These are phyloP conservation scores for Arrhopalites spinosus DNA, from an alignment of 2,888 invertebrate species.

Conservation along the genomic window DNA sequence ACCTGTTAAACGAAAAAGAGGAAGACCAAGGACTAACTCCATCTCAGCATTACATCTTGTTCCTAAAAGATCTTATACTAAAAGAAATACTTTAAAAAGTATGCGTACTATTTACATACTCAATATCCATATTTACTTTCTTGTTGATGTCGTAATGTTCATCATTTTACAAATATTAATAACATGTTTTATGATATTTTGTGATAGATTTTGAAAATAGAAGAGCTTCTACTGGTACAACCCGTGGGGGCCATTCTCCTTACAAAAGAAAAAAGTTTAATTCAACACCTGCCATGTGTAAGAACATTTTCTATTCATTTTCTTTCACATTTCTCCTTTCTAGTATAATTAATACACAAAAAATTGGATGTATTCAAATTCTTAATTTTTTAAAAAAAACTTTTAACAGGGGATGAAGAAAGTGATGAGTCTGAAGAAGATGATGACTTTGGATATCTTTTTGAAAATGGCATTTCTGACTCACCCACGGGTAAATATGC, in stretches of 20 bases:
- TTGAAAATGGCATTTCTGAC: slow-evolving; percentile 24
- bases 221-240: slow-evolving; percentile 17
- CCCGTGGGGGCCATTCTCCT: slow-evolving; percentile 14
- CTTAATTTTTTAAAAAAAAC: neutral
- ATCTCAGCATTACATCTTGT: neutral
- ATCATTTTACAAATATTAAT: neutral
- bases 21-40: slow-evolving; percentile 29
- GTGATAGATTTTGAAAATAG: slow-evolving; percentile 12
- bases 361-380: neutral
- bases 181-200: neutral
- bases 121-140: neutral
- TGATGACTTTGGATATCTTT: slow-evolving; percentile 28
- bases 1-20: slow-evolving; percentile 32
- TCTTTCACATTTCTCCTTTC: neutral
- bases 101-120: neutral
- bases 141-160: neutral
- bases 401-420: slow-evolving; percentile 13
- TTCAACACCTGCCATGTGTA: slow-evolving; percentile 27
- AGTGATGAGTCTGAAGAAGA: slow-evolving; percentile 30
- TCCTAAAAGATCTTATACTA: neutral
- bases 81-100: neutral
- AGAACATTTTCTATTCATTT: neutral
- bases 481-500: slow-evolving; percentile 30
- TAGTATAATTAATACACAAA: neutral
- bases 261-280: slow-evolving; percentile 32